Base-by-base conservation (phyloP, 2,113 vertebrate genomes). In the Barbus barbus region DNA sequence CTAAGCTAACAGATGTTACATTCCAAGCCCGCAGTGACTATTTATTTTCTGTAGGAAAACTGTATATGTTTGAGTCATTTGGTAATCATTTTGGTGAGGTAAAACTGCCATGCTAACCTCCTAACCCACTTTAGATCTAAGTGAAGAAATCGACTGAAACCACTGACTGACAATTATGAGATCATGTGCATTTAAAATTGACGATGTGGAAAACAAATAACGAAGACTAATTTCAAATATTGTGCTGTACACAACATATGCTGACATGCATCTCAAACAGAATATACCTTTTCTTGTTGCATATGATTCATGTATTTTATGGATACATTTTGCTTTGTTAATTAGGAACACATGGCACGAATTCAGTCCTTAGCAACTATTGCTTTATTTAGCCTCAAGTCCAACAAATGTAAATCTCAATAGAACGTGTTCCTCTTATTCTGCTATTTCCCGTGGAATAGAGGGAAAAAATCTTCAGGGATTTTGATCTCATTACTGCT, bases 341-440 rank as follows among this genome's bases (percentile, higher is more conserved):
- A 92, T 93, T 91, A 89, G 91, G 74, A 93, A 91, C 91, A 93
- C 91, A 92, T 92, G 82, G 89, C 88, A 90, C 82, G 71, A 89
- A 91, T 91, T 89, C 87, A 87, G 86, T 85, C 87, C 85, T 90
- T 41, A 41, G 38, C 38, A 41, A 41, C 38, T 9, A 41, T 41
- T 41, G 38, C 38, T 41, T 41, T 90, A 89, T 90, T 90, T 91
- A 90, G 91, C 90, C 89, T 77, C 86, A 89, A 88, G 90, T 91
- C 90, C 89, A 89, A 90, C 89, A 91, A 90, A 89, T 90, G 91
- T 89, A 90, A 67, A 72, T 72, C 18, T 80, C 72, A 90, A 92
- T 85, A 92, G 88, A 92, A 90, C 86, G 89, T 84, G 89, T 87
- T 88, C 81, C 91, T 85, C 87, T 83, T 91, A 89, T 88, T 89